A percentile compares a stretch with the other conserved stretches of the same genome.
These are phyloP conservation scores for Drosophila ogumai DNA, from an alignment of 1,140 invertebrate genomes.

Conservation along the genomic window DNA sequence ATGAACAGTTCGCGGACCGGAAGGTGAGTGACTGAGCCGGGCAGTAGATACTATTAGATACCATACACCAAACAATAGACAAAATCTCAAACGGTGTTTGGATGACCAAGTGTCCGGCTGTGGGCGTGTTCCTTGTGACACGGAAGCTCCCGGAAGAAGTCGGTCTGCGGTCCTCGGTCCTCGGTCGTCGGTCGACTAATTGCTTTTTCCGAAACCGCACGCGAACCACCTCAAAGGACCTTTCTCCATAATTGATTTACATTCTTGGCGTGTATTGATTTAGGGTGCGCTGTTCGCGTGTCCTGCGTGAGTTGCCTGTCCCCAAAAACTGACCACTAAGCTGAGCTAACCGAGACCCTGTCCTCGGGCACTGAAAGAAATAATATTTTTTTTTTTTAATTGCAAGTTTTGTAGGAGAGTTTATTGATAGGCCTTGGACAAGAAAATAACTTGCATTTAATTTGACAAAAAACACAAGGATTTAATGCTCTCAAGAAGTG, in stretches of 20 bases:
- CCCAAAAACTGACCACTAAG: slow-evolving; percentile 35
- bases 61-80: slow-evolving; percentile 16
- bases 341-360: slow-evolving; percentile 10
- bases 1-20: slow-evolving; percentile 58
- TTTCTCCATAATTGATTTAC: slow-evolving; percentile 76
- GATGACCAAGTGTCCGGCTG: slow-evolving; percentile 15
- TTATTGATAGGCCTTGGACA: not conserved
- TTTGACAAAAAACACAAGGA: not conserved
- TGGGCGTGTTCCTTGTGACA: slow-evolving; percentile 61
- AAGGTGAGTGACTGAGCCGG: slow-evolving; percentile 58
- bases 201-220: slow-evolving; percentile 64
- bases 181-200: slow-evolving; percentile 57
- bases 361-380: slow-evolving; percentile 18
- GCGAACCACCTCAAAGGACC: slow-evolving; percentile 43
- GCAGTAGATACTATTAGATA: slow-evolving; percentile 3
- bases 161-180: slow-evolving; percentile 19
- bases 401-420: not conserved
- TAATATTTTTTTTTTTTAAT: too few species aligned
- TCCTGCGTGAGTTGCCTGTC: slow-evolving; percentile 59
- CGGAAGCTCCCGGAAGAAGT: slow-evolving; percentile 28
- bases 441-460: not conserved
- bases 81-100: slow-evolving; percentile 30
- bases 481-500: too few species aligned
- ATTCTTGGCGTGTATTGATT: slow-evolving; percentile 70
- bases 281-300: slow-evolving; percentile 70